Conservation (phyloP, 2,113 vertebrate species). For the Scomber japonicus region DNA sequence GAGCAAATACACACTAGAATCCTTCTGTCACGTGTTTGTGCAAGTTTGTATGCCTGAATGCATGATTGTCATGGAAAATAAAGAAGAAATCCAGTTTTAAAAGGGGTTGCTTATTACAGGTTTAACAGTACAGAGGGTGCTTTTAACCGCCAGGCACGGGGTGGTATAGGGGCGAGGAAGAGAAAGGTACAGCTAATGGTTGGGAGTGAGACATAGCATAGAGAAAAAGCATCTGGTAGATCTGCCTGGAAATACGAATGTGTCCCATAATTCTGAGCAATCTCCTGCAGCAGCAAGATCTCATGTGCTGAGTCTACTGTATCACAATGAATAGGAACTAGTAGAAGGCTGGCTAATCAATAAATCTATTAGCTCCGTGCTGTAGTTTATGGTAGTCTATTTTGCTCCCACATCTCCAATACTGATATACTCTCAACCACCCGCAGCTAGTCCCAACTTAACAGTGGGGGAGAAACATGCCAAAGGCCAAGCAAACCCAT, state of each 20-base stretch:
- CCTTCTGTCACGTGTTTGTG: not conserved
- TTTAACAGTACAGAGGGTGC: constrained; percentile 53
- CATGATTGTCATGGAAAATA: constrained; percentile 16
- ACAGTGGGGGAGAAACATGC: not conserved
- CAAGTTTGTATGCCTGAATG: constrained; percentile 7
- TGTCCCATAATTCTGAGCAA: constrained; percentile 54
- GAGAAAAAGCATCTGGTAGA: constrained; percentile 22
- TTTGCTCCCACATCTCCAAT: constrained; percentile 39
- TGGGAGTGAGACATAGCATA: constrained; percentile 29
- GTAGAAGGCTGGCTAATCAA: constrained; percentile 66
- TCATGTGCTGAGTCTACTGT: constrained; percentile 53
- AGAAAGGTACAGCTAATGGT: constrained; percentile 33
- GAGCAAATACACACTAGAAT: not conserved
- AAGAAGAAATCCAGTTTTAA: constrained; percentile 38
- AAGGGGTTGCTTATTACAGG: constrained; percentile 40
- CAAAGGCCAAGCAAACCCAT: constrained; percentile 28
- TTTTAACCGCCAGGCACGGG: constrained; percentile 57
- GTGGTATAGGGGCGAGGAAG: constrained; percentile 23
- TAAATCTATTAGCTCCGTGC: constrained; percentile 73
- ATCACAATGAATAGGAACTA: constrained; percentile 54
- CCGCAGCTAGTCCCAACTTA: not conserved
- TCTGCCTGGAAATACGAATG: constrained; percentile 66
- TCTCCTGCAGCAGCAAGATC: constrained; percentile 46
- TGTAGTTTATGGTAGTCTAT: constrained; percentile 69
- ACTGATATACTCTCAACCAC: constrained; percentile 43